A percentile compares a stretch with the other conserved stretches of the same genome.
Evolutionary conservation across 2,113 vertebrate genomes (phyloP).

Genomic region (Narcine bancroftii): DNA sequence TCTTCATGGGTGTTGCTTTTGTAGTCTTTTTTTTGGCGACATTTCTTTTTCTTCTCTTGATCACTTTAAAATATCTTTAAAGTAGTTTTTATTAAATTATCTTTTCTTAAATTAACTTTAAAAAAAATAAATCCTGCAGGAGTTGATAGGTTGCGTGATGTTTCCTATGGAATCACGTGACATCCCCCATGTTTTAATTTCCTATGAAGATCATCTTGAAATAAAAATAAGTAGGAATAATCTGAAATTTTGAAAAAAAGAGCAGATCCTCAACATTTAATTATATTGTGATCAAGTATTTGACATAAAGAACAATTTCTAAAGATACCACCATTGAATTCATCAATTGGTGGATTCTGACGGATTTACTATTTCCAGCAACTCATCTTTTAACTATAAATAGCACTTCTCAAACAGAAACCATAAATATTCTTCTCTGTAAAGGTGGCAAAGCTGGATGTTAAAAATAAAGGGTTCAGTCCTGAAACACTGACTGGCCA

Average conservation of each 20-base stretch:
- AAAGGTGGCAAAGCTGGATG: not conserved
- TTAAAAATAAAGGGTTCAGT: not conserved
- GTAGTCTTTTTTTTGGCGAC: no score
- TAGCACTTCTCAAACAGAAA: not conserved
- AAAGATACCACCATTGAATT: not conserved
- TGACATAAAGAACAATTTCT: not conserved
- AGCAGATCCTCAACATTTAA: not conserved
- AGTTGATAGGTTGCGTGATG: no score
- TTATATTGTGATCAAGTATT: not conserved
- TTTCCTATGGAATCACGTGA: no score
- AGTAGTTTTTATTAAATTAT: no score
- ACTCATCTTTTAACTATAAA: not conserved
- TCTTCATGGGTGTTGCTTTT: no score
- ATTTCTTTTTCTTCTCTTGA: no score
- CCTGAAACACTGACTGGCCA: no score
- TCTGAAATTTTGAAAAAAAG: not conserved
- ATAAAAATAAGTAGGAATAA: not conserved
- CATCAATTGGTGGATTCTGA: not conserved
- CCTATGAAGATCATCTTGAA: not conserved
- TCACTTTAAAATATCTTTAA: no score
- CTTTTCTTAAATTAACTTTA: no score
- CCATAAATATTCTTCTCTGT: not conserved
- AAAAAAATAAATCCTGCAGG: no score
- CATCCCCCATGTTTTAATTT: not conserved
- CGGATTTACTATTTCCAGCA: not conserved